phyloP scores from a whole-genome alignment of 2,888 invertebrate genomes.

The Amphimallon solstitiale region DNA sequence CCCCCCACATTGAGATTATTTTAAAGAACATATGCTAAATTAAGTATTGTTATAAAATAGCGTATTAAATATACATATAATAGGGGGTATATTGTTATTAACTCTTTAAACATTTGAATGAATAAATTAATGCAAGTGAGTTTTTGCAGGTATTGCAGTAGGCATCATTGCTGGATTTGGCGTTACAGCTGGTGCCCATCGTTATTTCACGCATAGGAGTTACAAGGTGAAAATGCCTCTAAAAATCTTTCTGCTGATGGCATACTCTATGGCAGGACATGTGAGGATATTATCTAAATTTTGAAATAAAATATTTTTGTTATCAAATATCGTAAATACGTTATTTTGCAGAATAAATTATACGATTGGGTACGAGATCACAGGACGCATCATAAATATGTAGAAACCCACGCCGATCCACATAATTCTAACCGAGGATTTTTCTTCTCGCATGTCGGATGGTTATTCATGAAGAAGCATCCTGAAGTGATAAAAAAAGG shows the following conservation, averaged over 20 bases:
- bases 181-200: slow-evolving; percentile 33
- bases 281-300: slow-evolving; percentile 60
- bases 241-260: slow-evolving; percentile 68
- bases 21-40: too few relatives aligned
- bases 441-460: slow-evolving; percentile 93
- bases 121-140: too few relatives aligned
- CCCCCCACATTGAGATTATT: too few relatives aligned
- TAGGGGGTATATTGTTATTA: too few relatives aligned
- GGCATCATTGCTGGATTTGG: slow-evolving; percentile 28
- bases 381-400: slow-evolving; percentile 78
- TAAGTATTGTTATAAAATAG: too few relatives aligned
- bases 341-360: slow-evolving; percentile 69
- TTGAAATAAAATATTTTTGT: neutral
- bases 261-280: slow-evolving; percentile 74
- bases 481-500: slow-evolving; percentile 85
- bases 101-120: too few relatives aligned
- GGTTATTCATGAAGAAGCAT: slow-evolving; percentile 91
- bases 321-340: neutral
- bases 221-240: slow-evolving; percentile 74
- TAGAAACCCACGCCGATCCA: slow-evolving; percentile 84
- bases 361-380: slow-evolving; percentile 82
- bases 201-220: slow-evolving; percentile 73
- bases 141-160: slow-evolving; percentile 54
- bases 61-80: too few relatives aligned
- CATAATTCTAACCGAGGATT: slow-evolving; percentile 86